phyloP scores from a whole-genome alignment of 1,140 invertebrate species.

The Drosophila insularis region DNA sequence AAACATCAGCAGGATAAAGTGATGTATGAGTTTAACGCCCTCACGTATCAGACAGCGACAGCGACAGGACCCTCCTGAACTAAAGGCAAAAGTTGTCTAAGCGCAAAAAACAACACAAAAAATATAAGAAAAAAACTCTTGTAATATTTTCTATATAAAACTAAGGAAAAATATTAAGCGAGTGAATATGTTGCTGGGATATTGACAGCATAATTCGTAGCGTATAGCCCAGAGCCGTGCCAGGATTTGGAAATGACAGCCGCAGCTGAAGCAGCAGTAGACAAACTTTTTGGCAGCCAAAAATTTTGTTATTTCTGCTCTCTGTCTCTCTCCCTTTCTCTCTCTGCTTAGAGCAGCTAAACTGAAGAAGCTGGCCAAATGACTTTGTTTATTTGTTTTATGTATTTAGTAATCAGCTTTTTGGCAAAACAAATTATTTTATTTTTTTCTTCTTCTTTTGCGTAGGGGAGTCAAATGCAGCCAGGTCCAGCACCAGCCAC shows the following conservation, averaged over 20 bases:
- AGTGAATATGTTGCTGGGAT: slow-evolving; percentile 63
- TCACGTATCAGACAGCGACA: slow-evolving; percentile 58
- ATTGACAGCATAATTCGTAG: slow-evolving; percentile 57
- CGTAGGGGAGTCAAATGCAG: background rate
- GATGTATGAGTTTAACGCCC: slow-evolving; percentile 82
- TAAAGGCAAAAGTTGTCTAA: slow-evolving; percentile 63
- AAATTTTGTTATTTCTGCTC: slow-evolving; percentile 57
- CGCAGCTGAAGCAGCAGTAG: slow-evolving; percentile 9
- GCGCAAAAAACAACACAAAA: slow-evolving; percentile 17
- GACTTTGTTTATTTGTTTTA: slow-evolving; percentile 75
- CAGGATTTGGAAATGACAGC: slow-evolving; percentile 75
- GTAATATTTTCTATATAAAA: background rate
- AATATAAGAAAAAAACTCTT: background rate
- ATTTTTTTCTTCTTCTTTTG: background rate
- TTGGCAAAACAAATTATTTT: slow-evolving; percentile 62
- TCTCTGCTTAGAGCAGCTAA: slow-evolving; percentile 1
- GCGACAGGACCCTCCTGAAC: slow-evolving; percentile 41
- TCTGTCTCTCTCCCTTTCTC: too few relatives aligned
- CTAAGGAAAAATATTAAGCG: slow-evolving; percentile 53
- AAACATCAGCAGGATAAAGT: slow-evolving; percentile 55
- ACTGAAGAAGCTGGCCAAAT: slow-evolving; percentile 48
- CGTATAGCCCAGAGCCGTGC: slow-evolving; percentile 23
- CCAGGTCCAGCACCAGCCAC: background rate
- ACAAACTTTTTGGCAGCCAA: slow-evolving; percentile 59
- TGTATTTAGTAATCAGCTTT: slow-evolving; percentile 74